Conservation (phyloP, 2,888 invertebrate genomes). For the Allygus modestus region DNA sequence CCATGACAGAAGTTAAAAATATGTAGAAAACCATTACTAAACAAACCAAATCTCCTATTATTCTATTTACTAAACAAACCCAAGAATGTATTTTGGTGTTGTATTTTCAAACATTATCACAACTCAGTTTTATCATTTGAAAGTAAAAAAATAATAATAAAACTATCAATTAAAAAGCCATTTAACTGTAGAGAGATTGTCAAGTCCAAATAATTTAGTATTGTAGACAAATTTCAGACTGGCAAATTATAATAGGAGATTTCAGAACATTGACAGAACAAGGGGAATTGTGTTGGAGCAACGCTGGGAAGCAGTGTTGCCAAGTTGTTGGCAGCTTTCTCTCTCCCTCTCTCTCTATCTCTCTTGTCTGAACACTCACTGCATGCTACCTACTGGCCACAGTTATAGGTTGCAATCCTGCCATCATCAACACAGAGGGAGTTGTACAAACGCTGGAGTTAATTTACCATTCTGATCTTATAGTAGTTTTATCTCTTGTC, state of each 20-base stretch:
- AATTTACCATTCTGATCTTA: background rate
- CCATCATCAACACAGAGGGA: background rate
- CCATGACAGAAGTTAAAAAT: too few species aligned
- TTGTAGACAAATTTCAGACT: too few species aligned
- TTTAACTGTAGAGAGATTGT: too few species aligned
- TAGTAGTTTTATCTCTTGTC: background rate
- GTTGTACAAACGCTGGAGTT: background rate
- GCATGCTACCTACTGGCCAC: background rate
- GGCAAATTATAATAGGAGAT: background rate
- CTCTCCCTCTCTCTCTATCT: background rate
- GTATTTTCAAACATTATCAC: too few species aligned
- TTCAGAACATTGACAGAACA: constrained; percentile 4
- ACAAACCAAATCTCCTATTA: too few species aligned
- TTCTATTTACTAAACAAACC: too few species aligned
- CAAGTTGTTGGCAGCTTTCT: constrained; percentile 32
- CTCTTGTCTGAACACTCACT: background rate
- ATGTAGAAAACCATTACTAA: too few species aligned
- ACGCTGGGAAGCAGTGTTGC: constrained; percentile 11
- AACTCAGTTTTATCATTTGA: too few species aligned
- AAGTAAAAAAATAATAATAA: too few species aligned
- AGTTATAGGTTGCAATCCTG: constrained; percentile 3
- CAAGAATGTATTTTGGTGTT: too few species aligned
- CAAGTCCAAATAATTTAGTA: too few species aligned
- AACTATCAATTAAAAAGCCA: too few species aligned
- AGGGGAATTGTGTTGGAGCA: background rate